Base-by-base conservation (phyloP, 2,113 vertebrate species). In the Alectura lathami region DNA sequence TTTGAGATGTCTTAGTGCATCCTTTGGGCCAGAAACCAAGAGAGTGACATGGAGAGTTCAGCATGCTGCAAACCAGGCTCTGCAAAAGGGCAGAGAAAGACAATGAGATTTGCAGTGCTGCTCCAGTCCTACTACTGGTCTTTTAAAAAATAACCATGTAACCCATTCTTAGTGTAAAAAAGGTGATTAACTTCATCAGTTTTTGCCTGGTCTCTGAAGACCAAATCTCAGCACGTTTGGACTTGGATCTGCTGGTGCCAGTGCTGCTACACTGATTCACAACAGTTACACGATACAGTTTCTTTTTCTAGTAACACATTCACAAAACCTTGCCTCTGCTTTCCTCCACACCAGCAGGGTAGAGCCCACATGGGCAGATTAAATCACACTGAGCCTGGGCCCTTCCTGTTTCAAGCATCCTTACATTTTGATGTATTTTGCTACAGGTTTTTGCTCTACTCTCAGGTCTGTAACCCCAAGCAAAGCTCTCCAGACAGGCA, bases 241-340 rank as follows among this genome's bases (percentile, higher is more conserved):
- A 67, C 64, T 72, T 27, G 27, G 47, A 43, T 83, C 79, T 88
- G 60, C 78, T 87, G 62, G 23, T 87, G 66, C 81, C 54, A 43
- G 73, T 79, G 43, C 81, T 94, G 87, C 86, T 85, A 82, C 89
- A 40, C 51, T 64, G 59, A 83, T 88, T 89, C 86, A 91, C 64
- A 83, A 40, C 89, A 80, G 86, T 82, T 87, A 95, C 38, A 66
- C 14, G 66, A 92, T 83, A 83, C 21, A 30, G 78, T 82, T 85
- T 38, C 88, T 93, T 96, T 95, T 96, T 56, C 83, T 94, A 83
- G 85, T 75, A 83, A 70, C 91, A 93, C 89, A 78, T 93, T 91
- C 89, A 94, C 75, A 83, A 78, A 95, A 77, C 30, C 47, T 81
- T 95, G 85, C 74, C 1, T 63, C 85, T 69, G 47, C 74, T 76